Base-by-base conservation (phyloP, 2,797 vertebrate genomes). In the Propithecus perrieri region DNA sequence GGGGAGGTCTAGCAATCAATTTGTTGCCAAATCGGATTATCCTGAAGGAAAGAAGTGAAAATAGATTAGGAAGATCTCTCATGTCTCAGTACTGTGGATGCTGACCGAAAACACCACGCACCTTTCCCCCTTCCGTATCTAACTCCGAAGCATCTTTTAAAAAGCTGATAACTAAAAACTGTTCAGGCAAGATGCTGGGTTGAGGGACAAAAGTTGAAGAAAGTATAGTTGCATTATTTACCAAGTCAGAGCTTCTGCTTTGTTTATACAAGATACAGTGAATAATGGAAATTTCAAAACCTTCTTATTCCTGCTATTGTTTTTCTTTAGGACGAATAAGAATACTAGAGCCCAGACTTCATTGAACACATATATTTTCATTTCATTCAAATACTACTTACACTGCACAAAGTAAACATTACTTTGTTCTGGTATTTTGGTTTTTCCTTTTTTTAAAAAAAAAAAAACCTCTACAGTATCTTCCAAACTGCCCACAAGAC, bases 401-500 rank as follows among this genome's bases (percentile, higher is more conserved):
- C 0, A 80, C 57, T 35, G 93, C 83, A 91, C 20, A 92, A 95
- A 96, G 43, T 91, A 89, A 96, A 94, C 38, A 86, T 81, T 53
- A 84, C 5, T 94, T 94, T 96, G 41, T 53, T 89, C 59, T 91
- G 57, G 53, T 85, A 95, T 94, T 86, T 81, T 87, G 41, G 79
- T 46, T 87, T 41, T 28, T 79, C 13, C 35, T 26, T n/a, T 35
- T 63, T 33, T 33, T 3, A 55, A 61, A 67, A 85, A 63, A 63
- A 63, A 33, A 85, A 63, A 63, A 65, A 33, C 30, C 30, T 74
- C 10, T 35, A 89, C 14, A 85, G 1, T 90, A 95, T 71, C 43
- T 96, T 97, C 83, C 69, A 76, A 97, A 81, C 75, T 95, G 59
- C n/a, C 92, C 76, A 87, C n/a, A 95, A 97, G 69, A 97, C 7